Conservation (phyloP, 2,888 invertebrate species). For the Dysmachus trigonus region DNA sequence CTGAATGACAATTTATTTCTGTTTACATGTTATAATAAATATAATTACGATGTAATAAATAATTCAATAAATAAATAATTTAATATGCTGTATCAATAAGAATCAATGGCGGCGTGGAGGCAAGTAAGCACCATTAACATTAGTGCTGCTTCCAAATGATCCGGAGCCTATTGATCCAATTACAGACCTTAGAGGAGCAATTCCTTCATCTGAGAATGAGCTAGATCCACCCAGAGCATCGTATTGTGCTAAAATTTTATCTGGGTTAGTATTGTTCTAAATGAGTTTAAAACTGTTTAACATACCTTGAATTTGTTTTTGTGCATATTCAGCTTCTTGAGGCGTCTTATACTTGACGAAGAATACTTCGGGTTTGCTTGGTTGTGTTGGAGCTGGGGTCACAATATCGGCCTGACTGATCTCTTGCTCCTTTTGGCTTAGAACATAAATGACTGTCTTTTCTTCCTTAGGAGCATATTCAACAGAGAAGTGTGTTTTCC, state of each 20-base stretch:
- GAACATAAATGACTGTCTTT: constrained; percentile 63
- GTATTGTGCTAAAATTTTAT: neutral
- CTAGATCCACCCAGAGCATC: constrained; percentile 21
- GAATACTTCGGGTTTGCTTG: constrained; percentile 61
- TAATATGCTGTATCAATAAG: neutral
- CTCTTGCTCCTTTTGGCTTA: constrained; percentile 59
- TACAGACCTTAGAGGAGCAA: neutral
- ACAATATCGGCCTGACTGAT: constrained; percentile 57
- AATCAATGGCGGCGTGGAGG: neutral
- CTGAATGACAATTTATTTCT: neutral
- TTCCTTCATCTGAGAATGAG: constrained; percentile 25
- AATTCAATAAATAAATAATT: neutral
- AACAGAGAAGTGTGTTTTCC: constrained; percentile 53
- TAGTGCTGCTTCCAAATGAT: neutral
- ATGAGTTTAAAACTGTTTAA: neutral
- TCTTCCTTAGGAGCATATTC: constrained; percentile 62
- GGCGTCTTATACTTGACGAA: constrained; percentile 63
- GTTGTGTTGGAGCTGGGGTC: constrained; percentile 55
- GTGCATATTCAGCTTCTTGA: constrained; percentile 61
- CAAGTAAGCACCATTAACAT: neutral
- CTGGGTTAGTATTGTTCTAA: neutral
- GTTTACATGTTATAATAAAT: neutral
- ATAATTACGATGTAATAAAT: neutral
- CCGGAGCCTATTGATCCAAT: neutral
- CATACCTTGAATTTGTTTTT: constrained; percentile 59